These are phyloP conservation scores for Scaptodrosophila lebanonensis DNA, from an alignment of 1,140 invertebrate genomes.

Conservation along the genomic window DNA sequence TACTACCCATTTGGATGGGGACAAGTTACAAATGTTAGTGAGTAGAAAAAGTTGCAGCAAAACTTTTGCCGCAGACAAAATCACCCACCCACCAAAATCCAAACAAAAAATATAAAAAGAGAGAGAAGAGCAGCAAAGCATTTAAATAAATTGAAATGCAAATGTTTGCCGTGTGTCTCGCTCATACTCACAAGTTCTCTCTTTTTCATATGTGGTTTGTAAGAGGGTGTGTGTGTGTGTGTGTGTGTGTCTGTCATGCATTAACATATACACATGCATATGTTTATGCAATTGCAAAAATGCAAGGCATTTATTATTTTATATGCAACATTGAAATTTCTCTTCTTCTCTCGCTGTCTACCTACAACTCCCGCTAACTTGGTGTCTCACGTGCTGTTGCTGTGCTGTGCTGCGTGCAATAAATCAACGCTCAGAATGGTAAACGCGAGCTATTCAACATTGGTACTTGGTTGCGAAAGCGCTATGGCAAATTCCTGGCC, in stretches of 20 bases:
- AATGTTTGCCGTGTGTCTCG: slow-evolving; percentile 47
- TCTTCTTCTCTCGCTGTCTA: background rate
- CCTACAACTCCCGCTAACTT: background rate
- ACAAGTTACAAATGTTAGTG: slow-evolving; percentile 87
- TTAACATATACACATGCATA: slow-evolving; percentile 74
- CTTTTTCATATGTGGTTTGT: too few species aligned
- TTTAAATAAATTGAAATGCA: slow-evolving; percentile 75
- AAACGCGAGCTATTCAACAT: slow-evolving; percentile 81
- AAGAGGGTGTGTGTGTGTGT: background rate
- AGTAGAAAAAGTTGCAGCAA: slow-evolving; percentile 49
- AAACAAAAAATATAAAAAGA: slow-evolving; percentile 1
- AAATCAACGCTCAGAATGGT: slow-evolving; percentile 80
- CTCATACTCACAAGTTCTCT: too few species aligned
- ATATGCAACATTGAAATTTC: slow-evolving; percentile 47
- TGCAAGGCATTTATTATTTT: slow-evolving; percentile 75
- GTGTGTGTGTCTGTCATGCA: slow-evolving; percentile 30
- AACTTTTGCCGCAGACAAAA: slow-evolving; percentile 47
- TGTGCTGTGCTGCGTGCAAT: slow-evolving; percentile 44
- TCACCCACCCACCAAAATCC: slow-evolving; percentile 2
- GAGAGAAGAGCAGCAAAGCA: slow-evolving; percentile 47
- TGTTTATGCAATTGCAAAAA: slow-evolving; percentile 74
- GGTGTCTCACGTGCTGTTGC: slow-evolving; percentile 62
- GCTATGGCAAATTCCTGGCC: slow-evolving; percentile 82
- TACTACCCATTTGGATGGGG: slow-evolving; percentile 87
- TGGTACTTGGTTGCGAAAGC: slow-evolving; percentile 81